Conservation (phyloP, 37 sponge, comb jelly and placozoan species). For the Chondrosia reniformis region DNA sequence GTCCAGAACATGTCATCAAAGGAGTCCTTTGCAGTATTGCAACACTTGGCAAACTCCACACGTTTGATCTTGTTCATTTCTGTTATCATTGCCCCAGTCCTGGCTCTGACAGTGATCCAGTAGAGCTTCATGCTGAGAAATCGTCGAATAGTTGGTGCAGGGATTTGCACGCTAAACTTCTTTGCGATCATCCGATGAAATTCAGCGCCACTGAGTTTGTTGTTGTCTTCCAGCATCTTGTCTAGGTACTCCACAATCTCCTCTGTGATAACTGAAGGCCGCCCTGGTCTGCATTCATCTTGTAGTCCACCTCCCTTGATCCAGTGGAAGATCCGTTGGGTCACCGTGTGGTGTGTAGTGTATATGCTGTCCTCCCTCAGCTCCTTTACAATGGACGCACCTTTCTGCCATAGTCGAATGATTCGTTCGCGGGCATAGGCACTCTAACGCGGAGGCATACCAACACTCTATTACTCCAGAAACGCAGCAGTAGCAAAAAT, state of each 20-base stretch:
- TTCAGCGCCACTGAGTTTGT: not conserved
- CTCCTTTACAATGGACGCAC: not conserved
- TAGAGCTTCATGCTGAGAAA: constrained; percentile 1
- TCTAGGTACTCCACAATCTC: constrained; percentile 7
- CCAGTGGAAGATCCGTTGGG: constrained; percentile 2
- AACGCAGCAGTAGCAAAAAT: not conserved
- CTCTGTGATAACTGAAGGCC: not conserved
- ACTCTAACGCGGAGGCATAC: not conserved
- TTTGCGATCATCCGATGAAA: not conserved
- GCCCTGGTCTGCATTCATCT: not conserved
- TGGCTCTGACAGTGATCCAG: constrained; percentile 4
- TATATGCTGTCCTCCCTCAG: not conserved
- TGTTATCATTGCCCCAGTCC: not conserved
- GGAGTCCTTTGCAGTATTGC: not conserved
- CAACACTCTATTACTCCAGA: not conserved
- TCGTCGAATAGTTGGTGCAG: constrained; percentile 6
- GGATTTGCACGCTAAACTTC: constrained; percentile 1
- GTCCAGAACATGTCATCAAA: constrained; percentile 6
- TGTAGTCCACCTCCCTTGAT: not conserved
- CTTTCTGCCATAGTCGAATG: not conserved
- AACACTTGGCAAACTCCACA: not conserved
- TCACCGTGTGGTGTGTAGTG: constrained; percentile 16
- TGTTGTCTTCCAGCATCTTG: not conserved
- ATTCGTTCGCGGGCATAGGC: not conserved
- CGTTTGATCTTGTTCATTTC: not conserved